Percentiles rank a stretch among this genome's conserved stretches.
Evolutionary conservation across 2,113 vertebrate species (phyloP).

Genomic region (Gobius niger): DNA sequence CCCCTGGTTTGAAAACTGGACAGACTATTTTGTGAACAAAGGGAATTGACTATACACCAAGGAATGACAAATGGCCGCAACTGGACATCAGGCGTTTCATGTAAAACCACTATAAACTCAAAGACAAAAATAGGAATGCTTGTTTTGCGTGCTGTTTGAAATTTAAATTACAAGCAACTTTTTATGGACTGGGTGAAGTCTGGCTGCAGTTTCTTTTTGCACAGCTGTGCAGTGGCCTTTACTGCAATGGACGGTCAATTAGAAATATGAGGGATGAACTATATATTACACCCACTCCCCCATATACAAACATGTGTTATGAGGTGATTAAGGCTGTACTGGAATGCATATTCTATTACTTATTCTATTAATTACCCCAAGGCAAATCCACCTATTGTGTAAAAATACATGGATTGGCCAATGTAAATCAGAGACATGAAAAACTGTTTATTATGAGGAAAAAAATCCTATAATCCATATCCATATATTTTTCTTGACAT

Average conservation of each 20-base stretch:
- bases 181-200: neutral
- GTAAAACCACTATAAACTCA: neutral
- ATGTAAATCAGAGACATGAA: neutral
- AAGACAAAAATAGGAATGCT: neutral
- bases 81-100: neutral
- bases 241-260: slow-evolving; percentile 1
- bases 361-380: no score
- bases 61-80: slow-evolving; percentile 1
- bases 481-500: no score
- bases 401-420: neutral
- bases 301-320: no score
- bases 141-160: neutral
- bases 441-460: no score
- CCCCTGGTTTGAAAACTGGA: no score
- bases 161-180: neutral
- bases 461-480: no score
- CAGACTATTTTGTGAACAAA: neutral
- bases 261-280: slow-evolving; percentile 1
- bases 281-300: neutral
- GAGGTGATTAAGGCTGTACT: no score
- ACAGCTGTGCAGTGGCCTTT: neutral
- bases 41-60: neutral
- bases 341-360: no score
- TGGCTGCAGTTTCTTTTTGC: slow-evolving; percentile 1
- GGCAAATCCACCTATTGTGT: neutral